phyloP scores from a whole-genome alignment of 2,113 vertebrate genomes.

The Zingel zingel region DNA sequence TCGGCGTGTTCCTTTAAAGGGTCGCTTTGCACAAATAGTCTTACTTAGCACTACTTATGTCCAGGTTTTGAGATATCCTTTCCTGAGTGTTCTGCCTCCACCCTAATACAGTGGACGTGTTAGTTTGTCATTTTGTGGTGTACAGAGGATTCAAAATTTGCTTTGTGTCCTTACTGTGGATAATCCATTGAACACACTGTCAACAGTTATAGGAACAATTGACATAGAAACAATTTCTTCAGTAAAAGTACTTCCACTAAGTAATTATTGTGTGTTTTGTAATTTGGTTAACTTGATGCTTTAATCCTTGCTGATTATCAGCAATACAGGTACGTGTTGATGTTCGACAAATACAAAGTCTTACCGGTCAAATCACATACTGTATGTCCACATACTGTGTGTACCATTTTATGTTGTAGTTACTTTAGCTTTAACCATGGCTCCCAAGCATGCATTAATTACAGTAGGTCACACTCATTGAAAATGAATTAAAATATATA shows the following conservation, averaged over 20 bases:
- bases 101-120: background rate
- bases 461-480: background rate
- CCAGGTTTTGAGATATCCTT: background rate
- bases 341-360: background rate
- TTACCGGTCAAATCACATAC: background rate
- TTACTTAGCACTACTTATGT: background rate
- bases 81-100: background rate
- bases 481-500: constrained; percentile 5
- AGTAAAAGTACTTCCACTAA: background rate
- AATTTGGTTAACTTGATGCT: background rate
- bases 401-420: background rate
- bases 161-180: background rate
- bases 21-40: too few relatives aligned
- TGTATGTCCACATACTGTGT: background rate
- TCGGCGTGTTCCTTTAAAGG: background rate
- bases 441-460: background rate
- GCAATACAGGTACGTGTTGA: background rate
- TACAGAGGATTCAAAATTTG: background rate
- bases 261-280: too few relatives aligned
- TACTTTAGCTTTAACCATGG: background rate
- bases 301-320: background rate
- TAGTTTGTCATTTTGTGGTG: background rate
- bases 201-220: background rate
- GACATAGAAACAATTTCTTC: background rate
- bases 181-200: background rate